phyloP scores from a whole-genome alignment of 2,888 invertebrate genomes.

The Erebia aethiops region DNA sequence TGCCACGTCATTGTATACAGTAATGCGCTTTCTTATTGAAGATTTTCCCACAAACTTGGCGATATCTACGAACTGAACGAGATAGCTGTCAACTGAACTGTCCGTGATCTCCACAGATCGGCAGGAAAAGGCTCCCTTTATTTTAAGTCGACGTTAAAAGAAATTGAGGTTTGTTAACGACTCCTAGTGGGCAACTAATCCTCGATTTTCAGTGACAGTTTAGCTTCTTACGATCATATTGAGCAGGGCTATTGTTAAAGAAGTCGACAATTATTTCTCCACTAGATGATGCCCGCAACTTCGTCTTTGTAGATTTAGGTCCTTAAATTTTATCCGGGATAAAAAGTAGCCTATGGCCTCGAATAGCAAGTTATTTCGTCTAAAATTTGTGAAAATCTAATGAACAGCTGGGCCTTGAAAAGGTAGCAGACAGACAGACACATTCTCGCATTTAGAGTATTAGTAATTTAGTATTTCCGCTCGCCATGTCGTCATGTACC shows the following conservation, averaged over 20 bases:
- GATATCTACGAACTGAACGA: not conserved
- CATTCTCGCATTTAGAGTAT: no score
- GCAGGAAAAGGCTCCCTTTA: not conserved
- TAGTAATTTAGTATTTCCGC: conserved; percentile 1
- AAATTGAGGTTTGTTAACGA: not conserved
- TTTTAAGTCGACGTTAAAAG: not conserved
- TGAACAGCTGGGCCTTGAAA: no score
- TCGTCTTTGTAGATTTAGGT: no score
- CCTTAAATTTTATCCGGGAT: no score
- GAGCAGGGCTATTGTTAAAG: not conserved
- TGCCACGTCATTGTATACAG: conserved; percentile 1
- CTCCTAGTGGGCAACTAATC: not conserved
- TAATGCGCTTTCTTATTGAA: not conserved
- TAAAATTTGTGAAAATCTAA: no score
- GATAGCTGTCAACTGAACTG: not conserved
- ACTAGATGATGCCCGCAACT: no score
- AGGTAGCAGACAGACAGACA: no score
- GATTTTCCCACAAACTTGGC: conserved; percentile 10
- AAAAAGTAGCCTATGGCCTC: no score
- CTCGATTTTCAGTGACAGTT: not conserved
- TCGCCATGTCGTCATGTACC: conserved; percentile 2
- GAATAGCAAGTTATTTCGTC: no score
- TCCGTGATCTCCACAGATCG: conserved; percentile 4
- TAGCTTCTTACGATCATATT: not conserved
- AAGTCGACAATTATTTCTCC: not conserved